Percentiles rank a stretch among this genome's conserved stretches.
Conservation (phyloP, 1,140 invertebrate genomes). For the Rhizoglyphus robini region DNA sequence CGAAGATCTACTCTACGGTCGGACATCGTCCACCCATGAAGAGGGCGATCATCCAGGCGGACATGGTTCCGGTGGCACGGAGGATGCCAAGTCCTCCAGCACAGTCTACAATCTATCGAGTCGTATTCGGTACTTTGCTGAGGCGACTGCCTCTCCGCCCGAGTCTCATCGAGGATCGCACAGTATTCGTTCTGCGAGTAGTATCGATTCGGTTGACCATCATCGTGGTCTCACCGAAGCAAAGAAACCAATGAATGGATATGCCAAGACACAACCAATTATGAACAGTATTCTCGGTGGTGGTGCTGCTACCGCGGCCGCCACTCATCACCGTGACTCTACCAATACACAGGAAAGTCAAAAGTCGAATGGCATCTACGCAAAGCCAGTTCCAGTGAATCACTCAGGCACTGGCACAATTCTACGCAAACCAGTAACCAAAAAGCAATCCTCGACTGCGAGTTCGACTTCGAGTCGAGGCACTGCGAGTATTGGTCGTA, state of each 20-base stretch:
- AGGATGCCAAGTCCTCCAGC: background rate
- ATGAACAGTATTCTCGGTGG: background rate
- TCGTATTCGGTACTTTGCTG: background rate
- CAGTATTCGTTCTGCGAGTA: background rate
- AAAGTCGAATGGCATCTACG: no score
- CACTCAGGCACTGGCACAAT: background rate
- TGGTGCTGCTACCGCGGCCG: no score
- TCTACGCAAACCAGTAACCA: background rate
- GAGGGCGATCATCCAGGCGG: background rate
- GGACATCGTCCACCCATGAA: background rate
- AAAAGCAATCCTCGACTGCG: background rate
- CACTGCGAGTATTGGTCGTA: no score
- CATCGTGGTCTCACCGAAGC: background rate
- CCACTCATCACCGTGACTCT: no score
- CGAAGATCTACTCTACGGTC: conserved; percentile 41
- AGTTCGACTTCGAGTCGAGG: background rate
- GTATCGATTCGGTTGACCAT: background rate
- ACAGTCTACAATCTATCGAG: conserved; percentile 12
- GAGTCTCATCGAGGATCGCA: background rate
- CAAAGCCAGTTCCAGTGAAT: no score
- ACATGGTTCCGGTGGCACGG: background rate
- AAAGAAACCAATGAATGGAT: background rate
- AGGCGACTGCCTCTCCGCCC: conserved; percentile 12
- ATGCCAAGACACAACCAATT: background rate
- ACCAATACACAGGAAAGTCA: no score